A percentile compares a stretch with the other conserved stretches of the same genome.
These are phyloP conservation scores for Leptosomus discolor DNA, from an alignment of 2,113 vertebrate species.

Conservation along the genomic window DNA sequence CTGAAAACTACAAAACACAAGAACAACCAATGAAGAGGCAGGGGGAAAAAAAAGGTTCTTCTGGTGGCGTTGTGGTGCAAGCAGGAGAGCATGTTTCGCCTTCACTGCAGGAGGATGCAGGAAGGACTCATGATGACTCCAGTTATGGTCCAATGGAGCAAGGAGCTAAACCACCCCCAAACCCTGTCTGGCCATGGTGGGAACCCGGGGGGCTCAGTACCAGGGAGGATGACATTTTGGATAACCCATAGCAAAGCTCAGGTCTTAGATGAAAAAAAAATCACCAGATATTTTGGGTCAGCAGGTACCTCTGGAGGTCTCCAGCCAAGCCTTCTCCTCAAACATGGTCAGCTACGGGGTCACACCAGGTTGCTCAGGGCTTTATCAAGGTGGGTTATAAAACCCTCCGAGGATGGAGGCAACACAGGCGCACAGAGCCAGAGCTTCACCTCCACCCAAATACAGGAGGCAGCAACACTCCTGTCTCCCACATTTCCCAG, in stretches of 20 bases:
- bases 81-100: not conserved
- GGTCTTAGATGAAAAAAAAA: not conserved
- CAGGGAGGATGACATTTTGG: not conserved
- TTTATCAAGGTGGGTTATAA: not conserved
- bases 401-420: not conserved
- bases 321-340: not conserved
- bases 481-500: accelerated
- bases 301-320: not conserved
- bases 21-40: not conserved
- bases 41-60: too few species aligned
- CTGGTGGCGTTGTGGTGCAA: not conserved
- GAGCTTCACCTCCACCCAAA: not conserved
- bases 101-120: not conserved
- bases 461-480: not conserved
- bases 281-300: not conserved
- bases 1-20: not conserved
- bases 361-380: not conserved
- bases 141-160: accelerated
- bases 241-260: not conserved
- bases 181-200: not conserved
- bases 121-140: not conserved
- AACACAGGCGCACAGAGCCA: accelerated
- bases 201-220: not conserved
- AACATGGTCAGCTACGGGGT: accelerated
- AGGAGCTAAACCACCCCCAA: not conserved